phyloP scores from a whole-genome alignment of 2,113 vertebrate species.

The Dissostichus mawsoni region DNA sequence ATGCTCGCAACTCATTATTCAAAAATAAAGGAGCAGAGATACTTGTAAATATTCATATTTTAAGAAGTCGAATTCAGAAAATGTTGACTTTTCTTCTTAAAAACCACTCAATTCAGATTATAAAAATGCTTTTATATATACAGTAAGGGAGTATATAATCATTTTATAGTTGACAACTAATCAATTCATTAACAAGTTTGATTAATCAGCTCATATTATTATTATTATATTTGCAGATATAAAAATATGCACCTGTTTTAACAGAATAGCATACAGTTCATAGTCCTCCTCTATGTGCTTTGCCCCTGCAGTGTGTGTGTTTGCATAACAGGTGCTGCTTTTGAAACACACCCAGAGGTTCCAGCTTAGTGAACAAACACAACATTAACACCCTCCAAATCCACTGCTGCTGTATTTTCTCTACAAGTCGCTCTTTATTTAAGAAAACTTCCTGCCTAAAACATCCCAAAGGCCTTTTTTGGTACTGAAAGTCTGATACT shows the following conservation, averaged over 20 bases:
- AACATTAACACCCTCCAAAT: slow-evolving; percentile 27
- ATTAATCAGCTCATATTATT: neutral
- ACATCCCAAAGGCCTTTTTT: slow-evolving; percentile 7
- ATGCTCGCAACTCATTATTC: too few species aligned
- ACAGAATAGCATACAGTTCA: neutral
- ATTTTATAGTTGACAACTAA: too few species aligned
- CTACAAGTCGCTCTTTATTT: slow-evolving; percentile 5
- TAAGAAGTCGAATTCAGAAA: too few species aligned
- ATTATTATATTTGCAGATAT: neutral
- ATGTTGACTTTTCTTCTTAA: too few species aligned
- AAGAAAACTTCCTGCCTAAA: slow-evolving; percentile 39
- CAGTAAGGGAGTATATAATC: too few species aligned
- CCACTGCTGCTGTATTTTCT: slow-evolving; percentile 19
- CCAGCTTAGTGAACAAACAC: slow-evolving; percentile 13
- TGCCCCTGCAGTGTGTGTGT: neutral
- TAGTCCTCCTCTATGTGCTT: neutral
- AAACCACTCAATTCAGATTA: too few species aligned
- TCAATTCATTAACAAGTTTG: too few species aligned
- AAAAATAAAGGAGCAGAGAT: too few species aligned
- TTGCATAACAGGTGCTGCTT: slow-evolving; percentile 7
- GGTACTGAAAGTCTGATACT: neutral
- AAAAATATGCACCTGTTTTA: neutral
- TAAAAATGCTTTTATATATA: too few species aligned
- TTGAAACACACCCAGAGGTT: slow-evolving; percentile 28
- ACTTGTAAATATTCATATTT: too few species aligned